phyloP scores from a whole-genome alignment of 2,113 vertebrate genomes.

The Peromyscus californicus region DNA sequence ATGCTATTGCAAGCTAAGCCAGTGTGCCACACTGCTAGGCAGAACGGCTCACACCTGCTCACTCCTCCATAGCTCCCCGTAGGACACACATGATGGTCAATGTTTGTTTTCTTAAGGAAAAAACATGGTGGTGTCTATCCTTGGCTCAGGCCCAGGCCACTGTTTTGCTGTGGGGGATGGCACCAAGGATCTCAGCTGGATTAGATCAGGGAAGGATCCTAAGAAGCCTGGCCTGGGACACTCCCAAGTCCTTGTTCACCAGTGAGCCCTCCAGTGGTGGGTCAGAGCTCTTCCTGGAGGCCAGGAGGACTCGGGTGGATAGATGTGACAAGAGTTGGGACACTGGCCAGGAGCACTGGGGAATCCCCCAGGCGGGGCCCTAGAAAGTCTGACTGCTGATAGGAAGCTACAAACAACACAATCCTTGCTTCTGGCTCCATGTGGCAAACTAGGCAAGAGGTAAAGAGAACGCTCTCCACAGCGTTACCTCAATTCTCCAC shows the following conservation, averaged over 20 bases:
- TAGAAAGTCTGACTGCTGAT: background rate
- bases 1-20: rapidly evolving
- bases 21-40: rapidly evolving
- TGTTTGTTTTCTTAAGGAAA: background rate
- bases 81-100: background rate
- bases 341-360: background rate
- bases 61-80: rapidly evolving
- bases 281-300: background rate
- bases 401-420: background rate
- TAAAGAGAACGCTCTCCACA: background rate
- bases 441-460: background rate
- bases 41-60: background rate
- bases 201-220: background rate
- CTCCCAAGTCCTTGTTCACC: background rate
- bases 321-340: background rate
- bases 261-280: background rate
- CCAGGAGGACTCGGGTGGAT: background rate
- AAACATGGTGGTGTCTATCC: background rate
- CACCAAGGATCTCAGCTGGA: rapidly evolving
- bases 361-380: rapidly evolving
- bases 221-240: background rate
- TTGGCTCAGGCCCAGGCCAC: background rate
- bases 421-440: background rate
- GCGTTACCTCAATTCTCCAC: background rate
- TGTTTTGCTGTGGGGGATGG: background rate